Conservation (phyloP, 2,888 invertebrate species). For the Polymixis lichenea region DNA sequence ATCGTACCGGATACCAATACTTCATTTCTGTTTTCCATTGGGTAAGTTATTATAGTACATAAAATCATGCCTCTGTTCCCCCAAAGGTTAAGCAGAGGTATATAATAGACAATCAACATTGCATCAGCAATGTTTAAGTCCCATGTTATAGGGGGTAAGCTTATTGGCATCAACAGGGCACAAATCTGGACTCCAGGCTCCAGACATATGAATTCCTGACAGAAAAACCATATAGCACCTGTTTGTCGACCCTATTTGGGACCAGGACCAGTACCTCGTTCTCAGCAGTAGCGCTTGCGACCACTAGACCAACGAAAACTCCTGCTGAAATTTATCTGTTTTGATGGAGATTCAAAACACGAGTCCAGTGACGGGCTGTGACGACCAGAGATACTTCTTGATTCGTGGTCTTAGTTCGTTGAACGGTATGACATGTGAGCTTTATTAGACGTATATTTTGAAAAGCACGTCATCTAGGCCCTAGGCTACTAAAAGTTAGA, state of each 20-base stretch:
- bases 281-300: no score
- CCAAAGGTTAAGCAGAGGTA: not conserved
- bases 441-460: not conserved
- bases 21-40: conserved; percentile 61
- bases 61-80: not conserved
- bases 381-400: not conserved
- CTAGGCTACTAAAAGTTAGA: not conserved
- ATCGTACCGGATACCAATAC: conserved; percentile 52
- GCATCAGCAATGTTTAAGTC: not conserved
- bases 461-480: not conserved
- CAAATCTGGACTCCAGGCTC: no score
- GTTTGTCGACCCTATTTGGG: no score
- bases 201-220: no score
- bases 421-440: no score
- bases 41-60: conserved; percentile 57
- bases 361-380: no score
- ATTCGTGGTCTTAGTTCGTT: not conserved
- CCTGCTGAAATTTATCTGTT: not conserved
- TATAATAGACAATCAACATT: not conserved
- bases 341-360: not conserved
- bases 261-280: not conserved
- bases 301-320: no score
- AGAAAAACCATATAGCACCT: not conserved
- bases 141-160: not conserved
- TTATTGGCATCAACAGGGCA: not conserved